phyloP scores from a whole-genome alignment of 2,797 vertebrate species.

The Emydoidea blandingii region DNA sequence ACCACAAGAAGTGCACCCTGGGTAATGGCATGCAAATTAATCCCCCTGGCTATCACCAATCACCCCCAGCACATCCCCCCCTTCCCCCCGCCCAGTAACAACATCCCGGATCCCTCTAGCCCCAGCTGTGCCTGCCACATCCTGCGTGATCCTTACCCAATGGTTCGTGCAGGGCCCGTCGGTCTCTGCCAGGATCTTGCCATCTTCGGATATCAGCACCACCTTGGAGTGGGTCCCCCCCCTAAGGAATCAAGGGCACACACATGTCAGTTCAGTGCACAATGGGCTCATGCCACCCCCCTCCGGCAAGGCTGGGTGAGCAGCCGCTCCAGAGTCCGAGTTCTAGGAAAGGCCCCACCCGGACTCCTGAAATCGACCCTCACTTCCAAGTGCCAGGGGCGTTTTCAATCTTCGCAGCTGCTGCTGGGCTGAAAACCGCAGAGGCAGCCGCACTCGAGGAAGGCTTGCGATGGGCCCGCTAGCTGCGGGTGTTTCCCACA shows the following conservation, averaged over 20 bases:
- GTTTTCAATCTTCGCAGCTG: too few relatives aligned
- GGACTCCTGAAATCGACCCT: background rate
- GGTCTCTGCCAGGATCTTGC: slow-evolving; percentile 85
- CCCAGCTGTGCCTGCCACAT: background rate
- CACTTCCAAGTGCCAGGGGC: too few relatives aligned
- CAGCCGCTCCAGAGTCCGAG: background rate
- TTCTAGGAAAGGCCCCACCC: background rate
- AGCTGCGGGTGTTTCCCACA: too few relatives aligned
- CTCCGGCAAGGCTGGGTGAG: background rate
- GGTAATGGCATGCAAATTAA: background rate
- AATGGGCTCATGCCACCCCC: background rate
- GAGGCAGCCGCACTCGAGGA: too few relatives aligned
- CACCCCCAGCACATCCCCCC: background rate
- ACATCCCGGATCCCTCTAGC: background rate
- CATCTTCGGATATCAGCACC: slow-evolving; percentile 87
- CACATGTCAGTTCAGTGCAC: background rate
- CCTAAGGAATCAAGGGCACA: slow-evolving; percentile 69
- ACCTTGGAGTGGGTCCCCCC: slow-evolving; percentile 91
- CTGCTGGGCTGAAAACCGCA: too few relatives aligned
- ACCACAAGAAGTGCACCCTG: background rate
- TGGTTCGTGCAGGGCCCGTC: slow-evolving; percentile 92
- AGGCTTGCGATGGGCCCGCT: too few relatives aligned
- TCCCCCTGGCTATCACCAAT: background rate
- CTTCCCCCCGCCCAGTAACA: background rate
- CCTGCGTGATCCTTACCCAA: slow-evolving; percentile 84